phyloP scores from a whole-genome alignment of 1,140 invertebrate genomes.

The Macrocentrus cingulum region DNA sequence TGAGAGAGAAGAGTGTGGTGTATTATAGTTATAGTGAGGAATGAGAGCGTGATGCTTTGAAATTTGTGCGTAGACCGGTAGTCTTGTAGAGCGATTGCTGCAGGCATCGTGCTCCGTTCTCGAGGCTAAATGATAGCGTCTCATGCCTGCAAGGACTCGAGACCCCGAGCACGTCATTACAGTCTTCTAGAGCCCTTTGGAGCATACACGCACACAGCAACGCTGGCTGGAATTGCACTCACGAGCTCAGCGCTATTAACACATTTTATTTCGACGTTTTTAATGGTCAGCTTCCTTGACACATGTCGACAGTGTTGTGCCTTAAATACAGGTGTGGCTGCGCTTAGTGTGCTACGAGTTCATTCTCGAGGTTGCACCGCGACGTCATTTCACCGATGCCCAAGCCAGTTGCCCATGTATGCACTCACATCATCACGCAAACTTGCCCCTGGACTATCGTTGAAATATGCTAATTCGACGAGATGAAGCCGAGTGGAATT shows the following conservation, averaged over 20 bases:
- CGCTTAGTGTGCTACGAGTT: conserved; percentile 2
- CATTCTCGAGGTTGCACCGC: conserved; percentile 3
- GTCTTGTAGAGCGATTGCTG: conserved; percentile 6
- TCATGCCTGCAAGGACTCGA: background rate
- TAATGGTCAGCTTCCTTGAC: conserved; percentile 7
- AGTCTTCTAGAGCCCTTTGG: background rate
- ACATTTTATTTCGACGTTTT: conserved; percentile 19
- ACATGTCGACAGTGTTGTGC: conserved; percentile 16
- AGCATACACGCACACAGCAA: background rate
- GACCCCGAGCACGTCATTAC: background rate
- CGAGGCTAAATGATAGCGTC: conserved; percentile 13
- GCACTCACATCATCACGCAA: background rate
- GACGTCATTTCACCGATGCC: background rate
- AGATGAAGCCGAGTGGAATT: conserved; percentile 18
- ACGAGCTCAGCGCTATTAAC: conserved; percentile 18
- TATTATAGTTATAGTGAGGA: conserved; percentile 1
- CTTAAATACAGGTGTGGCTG: conserved; percentile 21
- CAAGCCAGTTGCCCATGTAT: background rate
- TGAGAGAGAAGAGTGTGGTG: background rate
- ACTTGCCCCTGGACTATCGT: conserved; percentile 22
- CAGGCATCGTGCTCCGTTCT: conserved; percentile 2
- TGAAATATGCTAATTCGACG: conserved; percentile 26
- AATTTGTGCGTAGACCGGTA: conserved; percentile 20
- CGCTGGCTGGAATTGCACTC: too few relatives aligned
- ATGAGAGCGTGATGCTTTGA: background rate